Evolutionary conservation across 2,113 vertebrate genomes (phyloP).

Genomic region (Dasypus novemcinctus): DNA sequence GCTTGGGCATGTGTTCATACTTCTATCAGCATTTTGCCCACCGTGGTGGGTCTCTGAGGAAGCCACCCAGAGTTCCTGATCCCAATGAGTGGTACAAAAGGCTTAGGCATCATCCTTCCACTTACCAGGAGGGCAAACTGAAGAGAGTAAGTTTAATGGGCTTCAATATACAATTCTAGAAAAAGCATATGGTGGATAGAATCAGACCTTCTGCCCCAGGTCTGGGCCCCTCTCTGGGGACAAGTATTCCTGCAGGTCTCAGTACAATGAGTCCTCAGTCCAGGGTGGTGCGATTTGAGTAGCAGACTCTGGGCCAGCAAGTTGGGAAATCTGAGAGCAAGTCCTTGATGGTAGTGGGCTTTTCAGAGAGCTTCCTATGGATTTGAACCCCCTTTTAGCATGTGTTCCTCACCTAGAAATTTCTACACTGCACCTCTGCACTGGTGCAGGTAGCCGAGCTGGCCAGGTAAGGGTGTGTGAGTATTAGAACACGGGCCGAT

Average conservation of each 20-base stretch:
- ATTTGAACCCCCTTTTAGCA: background rate
- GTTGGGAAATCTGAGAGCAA: background rate
- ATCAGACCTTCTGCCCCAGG: background rate
- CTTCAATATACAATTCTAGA: background rate
- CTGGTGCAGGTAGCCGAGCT: background rate
- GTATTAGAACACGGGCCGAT: rapidly evolving
- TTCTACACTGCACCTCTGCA: background rate
- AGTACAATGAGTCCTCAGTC: background rate
- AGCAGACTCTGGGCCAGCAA: background rate
- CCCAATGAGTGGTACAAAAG: background rate
- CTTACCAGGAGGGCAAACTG: background rate
- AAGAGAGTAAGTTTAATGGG: background rate
- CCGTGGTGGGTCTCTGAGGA: background rate
- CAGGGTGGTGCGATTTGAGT: background rate
- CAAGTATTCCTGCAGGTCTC: background rate
- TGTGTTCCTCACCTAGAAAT: background rate
- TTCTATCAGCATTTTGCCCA: background rate
- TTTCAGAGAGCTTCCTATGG: background rate
- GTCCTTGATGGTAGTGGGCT: background rate
- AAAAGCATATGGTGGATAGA: background rate
- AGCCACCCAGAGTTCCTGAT: background rate
- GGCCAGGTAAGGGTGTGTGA: background rate
- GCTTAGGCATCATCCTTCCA: background rate
- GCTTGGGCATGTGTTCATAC: background rate
- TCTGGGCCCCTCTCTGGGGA: background rate